Evolutionary conservation across 1,140 invertebrate genomes (phyloP).

Genomic region (Drosophila neocordata): DNA sequence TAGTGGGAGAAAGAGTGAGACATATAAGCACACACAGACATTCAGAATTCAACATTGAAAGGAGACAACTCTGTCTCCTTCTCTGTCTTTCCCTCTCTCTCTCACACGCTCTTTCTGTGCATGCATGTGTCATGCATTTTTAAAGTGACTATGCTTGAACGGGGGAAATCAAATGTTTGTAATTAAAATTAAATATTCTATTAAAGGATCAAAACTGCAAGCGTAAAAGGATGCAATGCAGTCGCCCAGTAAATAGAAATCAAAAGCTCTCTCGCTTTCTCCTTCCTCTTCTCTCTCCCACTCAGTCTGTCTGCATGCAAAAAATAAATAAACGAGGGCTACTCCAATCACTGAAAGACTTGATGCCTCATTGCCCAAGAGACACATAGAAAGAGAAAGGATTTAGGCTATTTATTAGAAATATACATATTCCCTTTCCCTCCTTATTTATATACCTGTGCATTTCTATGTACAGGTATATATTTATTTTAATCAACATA

Average conservation of each 20-base stretch:
- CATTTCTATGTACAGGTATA: no score
- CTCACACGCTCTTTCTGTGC: not conserved
- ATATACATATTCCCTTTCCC: no score
- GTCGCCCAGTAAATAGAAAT: conserved; percentile 69
- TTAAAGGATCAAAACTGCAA: conserved; percentile 80
- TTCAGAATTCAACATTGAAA: conserved; percentile 6
- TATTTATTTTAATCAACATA: no score
- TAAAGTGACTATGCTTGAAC: conserved; percentile 68
- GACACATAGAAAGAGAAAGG: no score
- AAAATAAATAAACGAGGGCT: conserved; percentile 5
- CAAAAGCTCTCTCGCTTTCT: conserved; percentile 48
- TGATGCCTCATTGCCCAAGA: no score
- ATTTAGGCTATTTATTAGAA: no score
- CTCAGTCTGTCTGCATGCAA: conserved; percentile 10
- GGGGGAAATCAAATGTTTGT: conserved; percentile 81
- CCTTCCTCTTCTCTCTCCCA: conserved; percentile 2
- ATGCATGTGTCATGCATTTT: conserved; percentile 60
- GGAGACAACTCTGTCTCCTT: not conserved
- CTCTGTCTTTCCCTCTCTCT: not conserved
- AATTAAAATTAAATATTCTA: conserved; percentile 82
- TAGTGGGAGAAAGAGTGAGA: no score
- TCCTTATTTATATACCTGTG: no score
- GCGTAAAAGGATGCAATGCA: conserved; percentile 71
- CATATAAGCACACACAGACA: conserved; percentile 20
- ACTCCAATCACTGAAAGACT: not conserved